Base-by-base conservation (phyloP, 2,888 invertebrate genomes). In the Ommatoiulus sabulosus region DNA sequence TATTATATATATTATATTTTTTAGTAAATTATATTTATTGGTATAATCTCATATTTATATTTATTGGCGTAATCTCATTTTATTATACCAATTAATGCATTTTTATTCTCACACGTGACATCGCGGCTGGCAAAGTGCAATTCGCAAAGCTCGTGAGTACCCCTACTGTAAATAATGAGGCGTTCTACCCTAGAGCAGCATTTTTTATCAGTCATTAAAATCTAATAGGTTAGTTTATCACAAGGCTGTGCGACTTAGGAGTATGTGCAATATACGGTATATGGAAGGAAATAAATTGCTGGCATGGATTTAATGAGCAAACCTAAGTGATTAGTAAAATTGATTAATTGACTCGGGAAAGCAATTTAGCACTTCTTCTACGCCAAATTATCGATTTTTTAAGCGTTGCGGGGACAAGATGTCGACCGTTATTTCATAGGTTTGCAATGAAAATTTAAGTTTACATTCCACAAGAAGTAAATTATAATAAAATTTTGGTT, bases 241-340 rank as follows among this genome's bases (percentile, higher is more conserved):
- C 15, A 80, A 35, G 12, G 35, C 35, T 43, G 80, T 80, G 80
- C 15, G 35, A 80, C 80, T 35, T 43, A 72, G 20, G 35, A 35
- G 35, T 35, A 35, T 35, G 72, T 24, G 72, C 20, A 20, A 24
- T 72, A 72, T 72, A 72, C 35, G 72, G 24, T 20, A 20, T 7
- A 24, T 72, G 72, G 24, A 72, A 24, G 72, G 24, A 72, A 10
- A 72, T 72, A 72, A 72, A 24, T 72, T 20, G 10, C 24, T 6
- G 24, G 7, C 72, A 72, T 20, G 20, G 80, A 12, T 80, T 80
- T 80, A 80, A 43, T 80, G 80, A 80, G 80, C 80, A 80, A 80
- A 80, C 80, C 80, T 80, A 43, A 80, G 80, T 80, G 35, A 80
- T 80, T 43, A 12, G 35, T 35, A 80, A 80, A 80, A 80, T 80